Evolutionary conservation across 2,113 vertebrate species (phyloP), one percentile per base, ranked within the genome.

Genomic region (Eolophus roseicapilla): DNA sequence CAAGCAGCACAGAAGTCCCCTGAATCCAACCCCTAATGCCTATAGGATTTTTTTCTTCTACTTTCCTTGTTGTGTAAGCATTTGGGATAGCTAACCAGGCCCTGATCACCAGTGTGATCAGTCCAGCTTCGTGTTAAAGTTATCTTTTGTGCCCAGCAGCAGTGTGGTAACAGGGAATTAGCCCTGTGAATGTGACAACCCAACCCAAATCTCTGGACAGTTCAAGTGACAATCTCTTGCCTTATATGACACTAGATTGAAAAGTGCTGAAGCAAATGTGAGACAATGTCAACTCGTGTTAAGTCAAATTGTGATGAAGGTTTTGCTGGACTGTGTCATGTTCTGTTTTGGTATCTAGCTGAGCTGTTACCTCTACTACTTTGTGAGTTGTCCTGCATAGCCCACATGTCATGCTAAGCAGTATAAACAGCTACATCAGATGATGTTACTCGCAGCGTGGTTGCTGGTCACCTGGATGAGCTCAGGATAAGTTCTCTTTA

Each of bases 401-500:
- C 11, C 37, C 5, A 1, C 0, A 6, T 44, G 44, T 44, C 44
- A 44, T 23, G 20, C 57, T 52, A 43, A 76, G 33, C 37, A 62
- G 8, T 14, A 33, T 53, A 47, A 57, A 63, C 19, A 39, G 18
- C 10, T n/a, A 5, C 0, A 4, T 46, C 55, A 50, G 9, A 55
- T 0, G 0, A 11, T 50, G 5, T 16, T 33, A 24, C 13, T 41
- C 24, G 18, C 17, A 3, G 1, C 14, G 10, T 49, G 3, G n/a
- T 7, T 64, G 4, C 6, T 50, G 17, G 9, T 41, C 15, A 47
- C 11, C 14, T 50, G 14, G 19, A 35, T 28, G 19, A 86, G 47
- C 63, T 83, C 27, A 44, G 8, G n/a, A 46, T 37, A 75, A 31
- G 3, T 16, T 86, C 13, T 47, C 52, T 86, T 63, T 8, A 25